A percentile compares a stretch with the other conserved stretches of the same genome.
Evolutionary conservation across 2,888 invertebrate species (phyloP).

Genomic region (Listrodromus nycthemerus): DNA sequence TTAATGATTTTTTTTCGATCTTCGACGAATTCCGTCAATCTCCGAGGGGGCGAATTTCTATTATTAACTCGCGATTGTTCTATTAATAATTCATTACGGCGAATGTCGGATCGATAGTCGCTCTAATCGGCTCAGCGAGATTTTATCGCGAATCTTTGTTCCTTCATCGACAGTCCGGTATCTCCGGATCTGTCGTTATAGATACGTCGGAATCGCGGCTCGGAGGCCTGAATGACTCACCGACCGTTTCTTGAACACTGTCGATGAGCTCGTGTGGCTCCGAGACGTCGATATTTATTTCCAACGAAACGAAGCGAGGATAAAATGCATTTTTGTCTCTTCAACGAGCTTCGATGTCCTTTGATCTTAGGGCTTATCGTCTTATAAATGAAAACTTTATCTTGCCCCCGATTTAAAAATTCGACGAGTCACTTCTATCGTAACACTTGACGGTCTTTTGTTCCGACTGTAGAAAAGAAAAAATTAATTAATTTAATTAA

Average conservation of each 20-base stretch:
- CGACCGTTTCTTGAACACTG: neutral
- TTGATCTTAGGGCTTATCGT: no score
- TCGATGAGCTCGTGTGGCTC: neutral
- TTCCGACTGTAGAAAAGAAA: no score
- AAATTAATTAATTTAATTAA: no score
- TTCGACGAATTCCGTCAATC: neutral
- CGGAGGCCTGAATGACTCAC: neutral
- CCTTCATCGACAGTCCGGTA: neutral
- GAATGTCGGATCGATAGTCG: neutral
- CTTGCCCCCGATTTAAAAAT: no score
- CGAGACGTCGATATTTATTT: no score
- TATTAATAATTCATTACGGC: neutral
- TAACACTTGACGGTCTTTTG: no score
- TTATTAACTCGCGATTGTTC: conserved; percentile 18
- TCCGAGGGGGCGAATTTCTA: conserved; percentile 9
- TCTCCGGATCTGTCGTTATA: neutral
- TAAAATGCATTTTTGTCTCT: no score
- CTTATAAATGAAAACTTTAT: no score
- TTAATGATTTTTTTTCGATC: neutral
- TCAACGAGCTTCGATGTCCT: no score
- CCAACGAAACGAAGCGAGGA: no score
- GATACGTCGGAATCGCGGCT: neutral
- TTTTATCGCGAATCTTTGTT: conserved; percentile 3
- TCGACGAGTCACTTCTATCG: no score
- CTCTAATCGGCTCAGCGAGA: conserved; percentile 1